Evolutionary conservation across 2,797 vertebrate species (phyloP), one percentile per base, ranked within the genome.

Genomic region (Hydrolagus colliei): DNA sequence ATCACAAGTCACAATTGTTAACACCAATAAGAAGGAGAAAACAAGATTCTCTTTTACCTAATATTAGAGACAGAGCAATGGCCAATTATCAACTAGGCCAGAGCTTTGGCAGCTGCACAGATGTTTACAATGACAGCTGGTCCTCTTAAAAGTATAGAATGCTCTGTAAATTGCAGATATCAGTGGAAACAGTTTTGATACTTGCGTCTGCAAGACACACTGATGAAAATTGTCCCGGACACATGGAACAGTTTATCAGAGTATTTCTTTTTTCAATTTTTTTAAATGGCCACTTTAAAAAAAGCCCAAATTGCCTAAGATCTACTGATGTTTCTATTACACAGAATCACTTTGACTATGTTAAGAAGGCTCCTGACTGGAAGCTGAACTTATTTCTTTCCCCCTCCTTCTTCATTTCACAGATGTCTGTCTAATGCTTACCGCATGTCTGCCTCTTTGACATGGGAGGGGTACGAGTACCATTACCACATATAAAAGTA

Each of bases 381-480:
- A 67, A 71, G 52, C n/a, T 35, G 65, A 52, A 71, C 65, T 8
- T 67, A 32, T 18, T 20, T 67, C 16, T 11, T 27, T 9, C 35
- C 68, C 68, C 27, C 79, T 82, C 63, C 79, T 84, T 71, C 65
- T 71, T 84, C 65, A 84, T 68, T 35, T 68, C 65, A 84, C 65
- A 84, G 65, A 84, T 71, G 65, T 67, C 65, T 41, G n/a, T 20
- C 9, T 84, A 84, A 84, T 84, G 79, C 65, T 71, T 71, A 71
- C 79, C 79, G 32, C 71, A 84, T 84, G 79, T 71, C 27, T 41
- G 52, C 75, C 9, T 41, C 35, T 84, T 84, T 84, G 79, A 84
- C 65, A 71, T 71, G 18, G 71, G 16, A 6, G 9, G 65, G 67
- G 14, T 35, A 71, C 65, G 16, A 71, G 27, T 71, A 84, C 79